phyloP scores from a whole-genome alignment of 2,113 vertebrate genomes.

The Donacobius atricapilla region DNA sequence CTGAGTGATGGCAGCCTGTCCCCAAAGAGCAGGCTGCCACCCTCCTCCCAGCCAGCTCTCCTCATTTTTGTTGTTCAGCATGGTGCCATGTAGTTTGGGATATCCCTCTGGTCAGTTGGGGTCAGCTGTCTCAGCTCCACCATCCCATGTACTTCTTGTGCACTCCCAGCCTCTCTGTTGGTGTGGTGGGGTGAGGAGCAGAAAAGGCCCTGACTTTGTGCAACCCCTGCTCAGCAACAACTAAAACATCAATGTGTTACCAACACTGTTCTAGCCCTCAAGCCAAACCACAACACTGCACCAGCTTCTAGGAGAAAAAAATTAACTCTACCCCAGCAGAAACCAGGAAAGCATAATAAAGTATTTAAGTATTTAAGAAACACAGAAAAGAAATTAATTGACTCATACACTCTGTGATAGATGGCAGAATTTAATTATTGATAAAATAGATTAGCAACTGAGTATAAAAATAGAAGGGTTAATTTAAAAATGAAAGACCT shows the following conservation, averaged over 20 bases:
- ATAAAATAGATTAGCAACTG: neutral
- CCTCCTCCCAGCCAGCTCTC: neutral
- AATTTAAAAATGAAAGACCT: neutral
- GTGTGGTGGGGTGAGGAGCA: neutral
- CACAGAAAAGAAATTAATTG: neutral
- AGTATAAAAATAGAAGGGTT: neutral
- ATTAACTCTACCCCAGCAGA: neutral
- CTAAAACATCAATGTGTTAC: neutral
- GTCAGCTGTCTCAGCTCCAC: neutral
- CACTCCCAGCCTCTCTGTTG: neutral
- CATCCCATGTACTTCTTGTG: neutral
- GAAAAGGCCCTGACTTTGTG: neutral
- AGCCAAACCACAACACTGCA: neutral
- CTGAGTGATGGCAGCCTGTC: too few relatives aligned
- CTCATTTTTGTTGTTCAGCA: neutral
- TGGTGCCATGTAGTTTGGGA: neutral
- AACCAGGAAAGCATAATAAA: accelerated
- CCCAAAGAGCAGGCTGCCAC: neutral
- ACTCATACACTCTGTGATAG: neutral
- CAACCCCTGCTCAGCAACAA: neutral
- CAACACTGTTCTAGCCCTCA: neutral
- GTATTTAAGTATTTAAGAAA: neutral
- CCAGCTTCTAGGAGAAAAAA: neutral
- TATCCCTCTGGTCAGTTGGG: neutral
- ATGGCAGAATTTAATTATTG: neutral